Base-by-base conservation (phyloP, 2,113 vertebrate genomes). In the Platysternon megacephalum region DNA sequence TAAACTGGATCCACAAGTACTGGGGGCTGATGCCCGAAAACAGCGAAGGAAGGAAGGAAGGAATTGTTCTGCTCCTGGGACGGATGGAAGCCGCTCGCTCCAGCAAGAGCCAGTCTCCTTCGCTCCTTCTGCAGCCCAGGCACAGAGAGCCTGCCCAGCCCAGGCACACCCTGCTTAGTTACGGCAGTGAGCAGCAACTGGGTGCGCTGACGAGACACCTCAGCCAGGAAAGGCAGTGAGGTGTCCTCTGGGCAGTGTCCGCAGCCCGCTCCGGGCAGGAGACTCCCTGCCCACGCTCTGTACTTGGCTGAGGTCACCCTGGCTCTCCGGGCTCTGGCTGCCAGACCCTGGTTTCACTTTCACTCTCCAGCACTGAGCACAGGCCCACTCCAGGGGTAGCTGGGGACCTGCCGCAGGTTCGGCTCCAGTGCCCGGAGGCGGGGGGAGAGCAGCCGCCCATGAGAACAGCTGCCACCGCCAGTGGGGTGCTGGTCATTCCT, bases 181-280 rank as follows among this genome's bases (percentile, higher is more conserved):
- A 95, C 92, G 95, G 94, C 93, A 94, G 94, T 91, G 2, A 53
- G 92, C 84, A 0, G 92, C n/a, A 92, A 79, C 78, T 87, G 26
- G 53, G 92, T 86, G 68, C 86, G 84, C 95, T 95, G 97, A 97
- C 29, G 84, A 88, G 94, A 97, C 65, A 93, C 91, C 79, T 85
- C 1, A 10, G 85, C 32, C 86, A 68, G 88, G 92, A 49, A 86
- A 44, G 83, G 85, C 44, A 68, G 42, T 26, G 53, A 32, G 29
- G 29, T 26, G 29, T 13, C 58, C 13, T 32, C 56, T 61, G 29
- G 85, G 35, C 44, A 72, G n/a, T 26, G 53, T 49, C 82, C 1
- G 0, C 82, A 83, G 61, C 8, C 39, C 1, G 2, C 65, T 89
- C 11, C 48, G 12, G 55, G 29, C 39, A 24, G 35, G 46, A 58